A percentile compares a stretch with the other conserved stretches of the same genome.
Conservation (phyloP, 2,888 invertebrate genomes). For the Sphaerophoria taeniata region DNA sequence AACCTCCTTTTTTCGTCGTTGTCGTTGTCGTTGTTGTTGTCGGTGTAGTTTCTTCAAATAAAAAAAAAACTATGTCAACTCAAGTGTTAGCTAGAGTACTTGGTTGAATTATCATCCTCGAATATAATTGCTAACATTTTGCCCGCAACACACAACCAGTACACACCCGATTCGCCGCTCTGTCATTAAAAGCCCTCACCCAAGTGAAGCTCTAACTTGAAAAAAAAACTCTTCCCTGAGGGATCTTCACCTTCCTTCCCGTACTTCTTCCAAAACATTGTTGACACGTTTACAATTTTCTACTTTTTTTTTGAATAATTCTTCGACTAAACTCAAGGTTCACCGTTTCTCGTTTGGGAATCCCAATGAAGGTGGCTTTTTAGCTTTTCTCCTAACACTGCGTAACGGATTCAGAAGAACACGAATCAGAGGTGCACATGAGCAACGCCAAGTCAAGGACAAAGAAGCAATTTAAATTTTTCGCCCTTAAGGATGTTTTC, state of each 20-base stretch:
- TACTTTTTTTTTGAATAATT: no score
- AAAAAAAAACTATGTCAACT: constrained; percentile 63
- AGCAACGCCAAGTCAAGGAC: constrained; percentile 71
- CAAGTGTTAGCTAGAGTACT: constrained; percentile 54
- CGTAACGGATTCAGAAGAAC: constrained; percentile 9
- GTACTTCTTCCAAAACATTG: constrained; percentile 32
- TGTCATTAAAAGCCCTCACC: neutral
- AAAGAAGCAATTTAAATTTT: constrained; percentile 72
- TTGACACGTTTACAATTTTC: constrained; percentile 64
- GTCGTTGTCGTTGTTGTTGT: neutral
- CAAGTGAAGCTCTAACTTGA: constrained; percentile 10
- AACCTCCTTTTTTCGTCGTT: constrained; percentile 19
- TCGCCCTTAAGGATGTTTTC: constrained; percentile 66
- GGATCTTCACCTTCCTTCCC: constrained; percentile 64
- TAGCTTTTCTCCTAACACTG: constrained; percentile 5
- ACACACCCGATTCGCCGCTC: constrained; percentile 7
- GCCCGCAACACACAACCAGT: constrained; percentile 6
- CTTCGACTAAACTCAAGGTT: no score
- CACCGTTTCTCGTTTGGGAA: no score
- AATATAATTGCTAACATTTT: constrained; percentile 70
- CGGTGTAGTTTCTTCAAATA: constrained; percentile 11
- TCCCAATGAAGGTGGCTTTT: constrained; percentile 5
- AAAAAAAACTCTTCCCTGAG: constrained; percentile 46
- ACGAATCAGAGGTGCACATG: constrained; percentile 44
- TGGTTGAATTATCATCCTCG: constrained; percentile 66